Conservation (phyloP, 1,140 invertebrate genomes). For the Lordiphosa stackelbergi region DNA sequence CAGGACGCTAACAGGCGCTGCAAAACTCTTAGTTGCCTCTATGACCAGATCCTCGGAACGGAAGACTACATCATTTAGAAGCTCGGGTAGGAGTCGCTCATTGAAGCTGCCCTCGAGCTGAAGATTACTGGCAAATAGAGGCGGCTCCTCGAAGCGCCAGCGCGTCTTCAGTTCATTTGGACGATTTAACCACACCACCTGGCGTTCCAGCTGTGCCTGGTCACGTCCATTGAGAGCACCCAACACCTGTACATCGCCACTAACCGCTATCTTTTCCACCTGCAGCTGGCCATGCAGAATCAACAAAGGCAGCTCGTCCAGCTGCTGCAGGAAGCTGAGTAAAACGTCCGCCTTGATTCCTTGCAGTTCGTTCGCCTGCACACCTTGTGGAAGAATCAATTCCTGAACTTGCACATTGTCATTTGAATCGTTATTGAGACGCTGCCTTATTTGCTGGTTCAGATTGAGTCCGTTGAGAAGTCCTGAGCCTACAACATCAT, state of each 20-base stretch:
- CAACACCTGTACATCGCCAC: conserved; percentile 40
- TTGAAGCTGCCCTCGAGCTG: conserved; percentile 52
- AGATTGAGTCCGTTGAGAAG: conserved; percentile 35
- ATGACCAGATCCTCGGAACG: conserved; percentile 37
- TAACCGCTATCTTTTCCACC: conserved; percentile 51
- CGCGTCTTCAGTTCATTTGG: conserved; percentile 51
- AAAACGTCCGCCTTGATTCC: conserved; percentile 37
- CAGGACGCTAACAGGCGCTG: conserved; percentile 15
- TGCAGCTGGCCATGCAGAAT: conserved; percentile 64
- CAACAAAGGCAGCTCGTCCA: conserved; percentile 63
- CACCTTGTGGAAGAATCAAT: conserved; percentile 45
- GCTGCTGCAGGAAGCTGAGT: conserved; percentile 47
- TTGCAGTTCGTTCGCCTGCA: conserved; percentile 42
- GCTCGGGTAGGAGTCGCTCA: conserved; percentile 40
- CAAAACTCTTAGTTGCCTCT: conserved; percentile 56
- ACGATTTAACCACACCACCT: conserved; percentile 63
- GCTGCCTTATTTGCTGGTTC: conserved; percentile 3
- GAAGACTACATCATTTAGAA: conserved; percentile 57
- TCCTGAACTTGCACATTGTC: conserved; percentile 54
- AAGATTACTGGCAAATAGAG: conserved; percentile 39
- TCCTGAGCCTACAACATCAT: conserved; percentile 37
- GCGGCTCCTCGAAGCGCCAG: conserved; percentile 36
- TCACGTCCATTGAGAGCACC: conserved; percentile 32
- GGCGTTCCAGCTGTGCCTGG: conserved; percentile 46
- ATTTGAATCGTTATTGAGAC: conserved; percentile 9